Evolutionary conservation across 1,140 invertebrate species (phyloP).

Genomic region (Heliconius nattereri): DNA sequence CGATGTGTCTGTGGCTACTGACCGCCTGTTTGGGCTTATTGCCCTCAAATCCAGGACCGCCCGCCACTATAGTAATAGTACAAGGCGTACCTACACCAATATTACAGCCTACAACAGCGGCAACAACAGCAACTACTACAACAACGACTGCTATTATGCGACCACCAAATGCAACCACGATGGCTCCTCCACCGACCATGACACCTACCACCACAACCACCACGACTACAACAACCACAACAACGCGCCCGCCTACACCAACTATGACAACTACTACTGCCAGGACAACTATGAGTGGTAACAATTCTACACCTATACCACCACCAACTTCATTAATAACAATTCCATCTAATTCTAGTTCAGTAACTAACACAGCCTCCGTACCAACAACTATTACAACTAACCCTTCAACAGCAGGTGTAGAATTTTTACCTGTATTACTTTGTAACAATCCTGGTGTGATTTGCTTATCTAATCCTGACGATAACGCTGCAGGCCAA

Average conservation of each 20-base stretch:
- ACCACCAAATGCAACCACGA: conserved; percentile 9
- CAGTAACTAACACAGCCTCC: conserved; percentile 33
- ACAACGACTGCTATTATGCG: conserved; percentile 29
- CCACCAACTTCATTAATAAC: conserved; percentile 23
- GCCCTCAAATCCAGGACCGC: conserved; percentile 53
- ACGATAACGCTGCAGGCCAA: conserved; percentile 64
- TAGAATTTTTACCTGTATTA: conserved; percentile 57
- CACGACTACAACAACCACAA: conserved; percentile 15
- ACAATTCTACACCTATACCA: conserved; percentile 27
- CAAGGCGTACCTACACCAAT: conserved; percentile 60
- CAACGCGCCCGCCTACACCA: conserved; percentile 18
- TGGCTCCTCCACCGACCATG: conserved; percentile 18
- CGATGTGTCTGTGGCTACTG: conserved; percentile 77
- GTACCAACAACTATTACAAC: conserved; percentile 38
- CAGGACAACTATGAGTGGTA: conserved; percentile 35
- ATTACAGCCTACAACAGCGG: conserved; percentile 53
- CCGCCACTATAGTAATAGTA: conserved; percentile 59
- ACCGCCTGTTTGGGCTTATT: conserved; percentile 74
- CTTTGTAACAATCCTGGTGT: conserved; percentile 66
- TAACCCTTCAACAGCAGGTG: conserved; percentile 49
- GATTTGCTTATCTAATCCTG: conserved; percentile 70
- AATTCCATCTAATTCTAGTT: conserved; percentile 18
- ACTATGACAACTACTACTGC: conserved; percentile 32
- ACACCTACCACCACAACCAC: conserved; percentile 34
- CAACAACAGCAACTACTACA: conserved; percentile 47